Percentiles rank a stretch among this genome's conserved stretches.
These are phyloP conservation scores for Lamellibrachia columna DNA, from an alignment of 2,888 invertebrate genomes.

Conservation along the genomic window DNA sequence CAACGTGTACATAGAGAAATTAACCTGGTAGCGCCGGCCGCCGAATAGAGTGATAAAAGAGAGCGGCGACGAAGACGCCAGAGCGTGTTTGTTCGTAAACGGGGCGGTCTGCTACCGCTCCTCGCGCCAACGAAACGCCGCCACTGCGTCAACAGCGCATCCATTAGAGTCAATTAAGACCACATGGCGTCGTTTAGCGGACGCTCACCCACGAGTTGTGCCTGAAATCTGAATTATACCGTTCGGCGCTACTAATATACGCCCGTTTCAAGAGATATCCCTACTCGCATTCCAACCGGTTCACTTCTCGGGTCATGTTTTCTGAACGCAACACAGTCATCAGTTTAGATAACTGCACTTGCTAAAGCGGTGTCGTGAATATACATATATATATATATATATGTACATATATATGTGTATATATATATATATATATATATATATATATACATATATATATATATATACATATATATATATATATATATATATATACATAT, in stretches of 20 bases:
- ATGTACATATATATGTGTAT: no score
- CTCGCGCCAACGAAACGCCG: background rate
- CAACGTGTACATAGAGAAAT: background rate
- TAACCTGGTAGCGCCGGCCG: conserved; percentile 6
- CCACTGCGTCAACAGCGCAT: background rate
- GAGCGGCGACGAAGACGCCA: background rate
- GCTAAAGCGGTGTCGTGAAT: background rate
- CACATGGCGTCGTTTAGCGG: background rate
- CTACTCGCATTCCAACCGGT: background rate
- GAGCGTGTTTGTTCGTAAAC: background rate
- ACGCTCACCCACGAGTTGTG: background rate
- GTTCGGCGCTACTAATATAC: background rate
- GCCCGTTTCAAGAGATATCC: background rate
- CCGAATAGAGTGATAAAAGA: background rate
- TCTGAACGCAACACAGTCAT: background rate
- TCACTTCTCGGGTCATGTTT: background rate
- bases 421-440: no score
- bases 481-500: no score
- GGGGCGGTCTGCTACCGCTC: background rate
- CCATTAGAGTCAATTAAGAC: conserved; percentile 3
- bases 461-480: no score
- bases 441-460: no score
- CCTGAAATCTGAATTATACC: conserved; percentile 12
- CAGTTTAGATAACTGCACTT: background rate
- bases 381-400: no score